Percentiles rank a stretch among this genome's conserved stretches.
Evolutionary conservation across 2,797 vertebrate genomes (phyloP).

Genomic region (Oreonectes daqikongensis): DNA sequence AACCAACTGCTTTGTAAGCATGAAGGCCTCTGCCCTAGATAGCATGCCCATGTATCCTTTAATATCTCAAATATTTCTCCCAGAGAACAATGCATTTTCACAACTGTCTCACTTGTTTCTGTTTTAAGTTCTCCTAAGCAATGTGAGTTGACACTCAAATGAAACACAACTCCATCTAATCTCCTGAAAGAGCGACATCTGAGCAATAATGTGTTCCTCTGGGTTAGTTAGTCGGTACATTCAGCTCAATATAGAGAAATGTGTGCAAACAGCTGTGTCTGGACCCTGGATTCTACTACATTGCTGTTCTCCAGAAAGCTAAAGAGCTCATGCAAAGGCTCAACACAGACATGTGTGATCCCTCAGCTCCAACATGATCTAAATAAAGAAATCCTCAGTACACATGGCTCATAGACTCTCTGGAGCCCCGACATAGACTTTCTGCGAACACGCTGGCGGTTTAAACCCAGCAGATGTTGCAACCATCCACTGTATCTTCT

Average conservation of each 20-base stretch:
- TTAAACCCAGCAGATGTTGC: slow-evolving; percentile 5
- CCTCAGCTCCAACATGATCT: slow-evolving; percentile 29
- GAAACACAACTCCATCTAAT: too few relatives aligned
- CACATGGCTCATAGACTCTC: slow-evolving; percentile 25
- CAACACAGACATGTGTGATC: slow-evolving; percentile 37
- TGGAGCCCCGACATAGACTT: slow-evolving; percentile 21
- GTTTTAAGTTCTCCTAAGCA: too few relatives aligned
- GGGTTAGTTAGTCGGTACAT: not conserved
- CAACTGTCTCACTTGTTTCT: too few relatives aligned
- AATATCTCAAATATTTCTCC: too few relatives aligned
- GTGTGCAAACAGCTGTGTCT: not conserved
- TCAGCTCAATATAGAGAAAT: slow-evolving; percentile 4
- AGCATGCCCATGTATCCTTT: too few relatives aligned
- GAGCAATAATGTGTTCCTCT: too few relatives aligned
- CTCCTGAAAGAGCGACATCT: too few relatives aligned
- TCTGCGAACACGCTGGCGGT: slow-evolving; percentile 1
- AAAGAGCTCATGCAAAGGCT: slow-evolving; percentile 48
- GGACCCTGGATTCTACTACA: slow-evolving; percentile 17
- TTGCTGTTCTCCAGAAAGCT: slow-evolving; percentile 11
- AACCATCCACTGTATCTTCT: not conserved
- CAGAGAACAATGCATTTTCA: too few relatives aligned
- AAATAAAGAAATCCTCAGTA: slow-evolving; percentile 43
- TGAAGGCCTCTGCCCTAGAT: not conserved
- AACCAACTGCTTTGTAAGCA: slow-evolving; percentile 26
- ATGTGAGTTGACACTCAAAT: too few relatives aligned